Evolutionary conservation across 2,113 vertebrate species (phyloP).

Genomic region (Esox niger): DNA sequence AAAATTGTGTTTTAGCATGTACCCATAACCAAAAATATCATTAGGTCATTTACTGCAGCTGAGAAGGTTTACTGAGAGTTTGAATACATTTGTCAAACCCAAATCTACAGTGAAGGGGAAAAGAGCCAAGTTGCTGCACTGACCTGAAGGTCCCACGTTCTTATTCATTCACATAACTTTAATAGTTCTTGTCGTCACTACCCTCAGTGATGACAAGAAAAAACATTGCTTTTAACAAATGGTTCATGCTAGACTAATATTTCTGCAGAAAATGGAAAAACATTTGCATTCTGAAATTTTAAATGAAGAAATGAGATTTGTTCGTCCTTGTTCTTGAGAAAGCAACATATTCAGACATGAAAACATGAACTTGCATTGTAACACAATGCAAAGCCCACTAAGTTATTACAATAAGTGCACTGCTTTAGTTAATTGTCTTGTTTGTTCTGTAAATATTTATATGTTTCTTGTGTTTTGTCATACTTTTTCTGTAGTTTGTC

Average conservation of each 20-base stretch:
- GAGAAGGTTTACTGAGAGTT: not conserved
- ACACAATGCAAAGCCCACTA: slow-evolving; percentile 60
- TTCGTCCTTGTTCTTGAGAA: slow-evolving; percentile 45
- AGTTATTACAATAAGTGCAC: slow-evolving; percentile 68
- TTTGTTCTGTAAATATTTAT: slow-evolving; percentile 76
- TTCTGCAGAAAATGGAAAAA: not conserved
- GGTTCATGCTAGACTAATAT: not conserved
- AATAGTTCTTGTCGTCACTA: slow-evolving; percentile 14
- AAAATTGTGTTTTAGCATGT: slow-evolving; percentile 26
- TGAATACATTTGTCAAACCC: not conserved
- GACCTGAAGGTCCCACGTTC: slow-evolving; percentile 30
- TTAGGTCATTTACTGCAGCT: not conserved
- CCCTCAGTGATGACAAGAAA: slow-evolving; percentile 7
- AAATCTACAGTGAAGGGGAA: slow-evolving; percentile 23
- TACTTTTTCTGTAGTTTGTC: slow-evolving; percentile 53
- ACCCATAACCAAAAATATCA: slow-evolving; percentile 20
- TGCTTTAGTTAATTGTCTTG: slow-evolving; percentile 52
- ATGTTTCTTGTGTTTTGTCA: slow-evolving; percentile 66
- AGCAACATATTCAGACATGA: slow-evolving; percentile 58
- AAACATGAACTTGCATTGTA: slow-evolving; percentile 53
- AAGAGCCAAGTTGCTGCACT: slow-evolving; percentile 42
- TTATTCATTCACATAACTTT: slow-evolving; percentile 22
- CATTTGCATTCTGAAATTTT: not conserved
- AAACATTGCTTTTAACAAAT: not conserved
- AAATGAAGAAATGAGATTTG: slow-evolving; percentile 1